A percentile compares a stretch with the other conserved stretches of the same genome.
phyloP scores from a whole-genome alignment of 1,140 invertebrate species.

The Halictus rubicundus region DNA sequence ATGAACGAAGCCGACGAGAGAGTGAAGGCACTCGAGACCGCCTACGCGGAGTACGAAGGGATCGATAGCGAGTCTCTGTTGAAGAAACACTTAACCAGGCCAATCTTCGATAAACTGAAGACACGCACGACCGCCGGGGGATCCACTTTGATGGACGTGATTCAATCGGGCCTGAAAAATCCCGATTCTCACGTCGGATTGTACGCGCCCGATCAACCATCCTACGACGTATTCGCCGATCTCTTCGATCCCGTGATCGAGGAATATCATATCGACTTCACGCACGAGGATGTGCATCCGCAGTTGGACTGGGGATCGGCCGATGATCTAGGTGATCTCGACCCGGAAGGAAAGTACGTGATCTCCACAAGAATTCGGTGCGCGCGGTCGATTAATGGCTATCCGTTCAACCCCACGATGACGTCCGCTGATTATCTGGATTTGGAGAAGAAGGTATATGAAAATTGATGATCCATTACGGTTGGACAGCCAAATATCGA shows the following conservation, averaged over 20 bases:
- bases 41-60: conserved; percentile 57
- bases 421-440: conserved; percentile 85
- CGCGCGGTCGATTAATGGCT: conserved; percentile 85
- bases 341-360: conserved; percentile 86
- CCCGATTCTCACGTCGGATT: conserved; percentile 84
- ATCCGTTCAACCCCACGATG: conserved; percentile 89
- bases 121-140: conserved; percentile 82
- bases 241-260: conserved; percentile 90
- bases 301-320: conserved; percentile 86
- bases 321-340: conserved; percentile 85
- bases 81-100: conserved; percentile 86
- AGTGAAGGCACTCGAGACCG: conserved; percentile 36
- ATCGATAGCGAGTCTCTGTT: conserved; percentile 82
- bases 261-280: conserved; percentile 87
- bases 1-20: conserved; percentile 23
- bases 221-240: conserved; percentile 85
- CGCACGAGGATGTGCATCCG: conserved; percentile 84
- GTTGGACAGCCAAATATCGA: too few species aligned
- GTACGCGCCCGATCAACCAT: conserved; percentile 88
- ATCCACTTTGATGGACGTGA: conserved; percentile 85
- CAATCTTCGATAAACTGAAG: conserved; percentile 85
- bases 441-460: conserved; percentile 81
- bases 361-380: conserved; percentile 88
- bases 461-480: too few species aligned
- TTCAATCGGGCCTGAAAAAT: conserved; percentile 86